Base-by-base conservation (phyloP, 2,888 invertebrate species). In the Melinaea marsaeus region DNA sequence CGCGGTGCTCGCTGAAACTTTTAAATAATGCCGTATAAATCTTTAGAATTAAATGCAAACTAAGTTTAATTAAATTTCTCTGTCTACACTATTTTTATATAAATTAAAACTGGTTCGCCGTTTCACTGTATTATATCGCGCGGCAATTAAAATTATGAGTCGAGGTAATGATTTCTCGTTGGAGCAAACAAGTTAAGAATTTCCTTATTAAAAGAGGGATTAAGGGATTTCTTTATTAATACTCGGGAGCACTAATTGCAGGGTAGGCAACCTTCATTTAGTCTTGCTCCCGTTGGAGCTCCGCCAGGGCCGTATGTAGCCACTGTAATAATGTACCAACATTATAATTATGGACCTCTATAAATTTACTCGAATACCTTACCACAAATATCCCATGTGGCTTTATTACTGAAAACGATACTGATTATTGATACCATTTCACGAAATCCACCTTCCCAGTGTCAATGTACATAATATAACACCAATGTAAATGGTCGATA, bases 151-250 rank as follows among this genome's bases (percentile, higher is more conserved):
- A 61, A 63, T 69, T 72, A 69, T 65, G 64, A 60, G 61, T 62
- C 64, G 68, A 63, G 66, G 66, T 72, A 69, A 71, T 71, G 70
- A 72, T 70, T 71, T 71, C 66, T 63, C 65, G 62, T 66, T 64
- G 64, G 68, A 65, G 67, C 65, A 67, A 69, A 69, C 63, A 65
- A 72, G 72, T 75, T 74, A 76, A 74, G 79, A 78, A 78, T 79
- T 78, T 75, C 75, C 76, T 81, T 78, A 80, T 80, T 80, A 76
- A 75, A 75, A 74, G 75, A 78, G 78, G 77, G 80, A 79, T 81
- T 79, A 79, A 79, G 79, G 80, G 77, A 82, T 80, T 83, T 82
- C 81, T 81, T 83, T 79, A 84, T 82, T 84, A 82, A 84, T 83
- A 79, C 75, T 78, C 75, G 77, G 77, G 76, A 78, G 73, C 77